Evolutionary conservation across 2,888 invertebrate genomes (phyloP).

Genomic region (Amphipoea lucens): DNA sequence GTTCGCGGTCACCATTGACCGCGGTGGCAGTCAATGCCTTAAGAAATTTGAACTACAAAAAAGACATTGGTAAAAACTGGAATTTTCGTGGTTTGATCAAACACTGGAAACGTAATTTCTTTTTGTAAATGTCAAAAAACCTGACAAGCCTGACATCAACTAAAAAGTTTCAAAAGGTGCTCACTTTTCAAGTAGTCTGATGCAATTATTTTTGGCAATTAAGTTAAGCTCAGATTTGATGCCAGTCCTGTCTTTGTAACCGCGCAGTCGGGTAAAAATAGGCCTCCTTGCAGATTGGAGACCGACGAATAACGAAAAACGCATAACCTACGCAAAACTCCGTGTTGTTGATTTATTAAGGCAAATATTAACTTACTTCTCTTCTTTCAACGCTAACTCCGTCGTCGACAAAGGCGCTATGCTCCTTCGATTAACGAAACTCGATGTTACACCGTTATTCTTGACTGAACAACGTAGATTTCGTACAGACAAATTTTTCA

Average conservation of each 20-base stretch:
- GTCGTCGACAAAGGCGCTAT: constrained; percentile 82
- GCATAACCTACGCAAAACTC: neutral
- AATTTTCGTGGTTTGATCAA: neutral
- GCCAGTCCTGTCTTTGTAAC: too few species aligned
- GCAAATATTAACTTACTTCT: constrained; percentile 80
- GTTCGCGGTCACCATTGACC: too few species aligned
- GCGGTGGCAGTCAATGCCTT: too few species aligned
- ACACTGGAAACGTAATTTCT: neutral
- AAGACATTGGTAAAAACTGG: too few species aligned
- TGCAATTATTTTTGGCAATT: neutral
- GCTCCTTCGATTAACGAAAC: constrained; percentile 77
- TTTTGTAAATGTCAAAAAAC: neutral
- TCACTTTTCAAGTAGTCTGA: neutral
- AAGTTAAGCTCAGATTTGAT: neutral
- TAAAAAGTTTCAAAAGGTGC: neutral
- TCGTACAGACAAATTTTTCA: constrained; percentile 78
- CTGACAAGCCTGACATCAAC: too few species aligned
- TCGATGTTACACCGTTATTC: constrained; percentile 75
- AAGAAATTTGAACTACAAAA: neutral
- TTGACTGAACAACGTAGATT: constrained; percentile 75
- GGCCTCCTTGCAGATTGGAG: neutral
- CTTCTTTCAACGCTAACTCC: constrained; percentile 79
- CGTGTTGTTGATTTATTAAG: neutral
- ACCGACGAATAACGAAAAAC: neutral
- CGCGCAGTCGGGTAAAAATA: neutral